Conservation (phyloP, 2,888 invertebrate genomes). For the Dusona sp. region DNA sequence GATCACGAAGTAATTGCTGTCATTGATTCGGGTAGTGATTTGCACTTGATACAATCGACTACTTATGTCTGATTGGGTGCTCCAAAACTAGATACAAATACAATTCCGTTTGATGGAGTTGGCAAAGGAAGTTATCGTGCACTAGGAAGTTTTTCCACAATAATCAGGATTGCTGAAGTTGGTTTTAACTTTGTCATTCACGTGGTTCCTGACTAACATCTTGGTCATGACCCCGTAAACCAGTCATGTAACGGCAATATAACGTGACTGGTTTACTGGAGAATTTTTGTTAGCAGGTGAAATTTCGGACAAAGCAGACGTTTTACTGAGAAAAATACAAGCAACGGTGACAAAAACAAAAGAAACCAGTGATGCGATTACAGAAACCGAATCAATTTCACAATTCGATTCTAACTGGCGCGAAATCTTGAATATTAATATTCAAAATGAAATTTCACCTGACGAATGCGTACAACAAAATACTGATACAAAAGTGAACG, state of each 20-base stretch:
- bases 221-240: no score
- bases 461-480: neutral
- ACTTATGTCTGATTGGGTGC: slow-evolving; percentile 39
- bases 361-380: neutral
- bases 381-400: neutral
- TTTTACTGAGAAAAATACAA: neutral
- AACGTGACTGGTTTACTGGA: no score
- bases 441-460: neutral
- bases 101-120: slow-evolving; percentile 3
- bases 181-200: neutral
- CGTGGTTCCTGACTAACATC: slow-evolving; percentile 17
- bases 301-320: slow-evolving; percentile 2
- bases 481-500: neutral
- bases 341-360: neutral
- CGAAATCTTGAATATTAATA: slow-evolving; percentile 10
- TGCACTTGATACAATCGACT: slow-evolving; percentile 42
- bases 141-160: slow-evolving; percentile 24
- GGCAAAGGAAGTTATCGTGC: neutral
- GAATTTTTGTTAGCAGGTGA: slow-evolving; percentile 13
- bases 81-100: neutral
- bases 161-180: neutral
- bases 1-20: slow-evolving; percentile 49
- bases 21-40: slow-evolving; percentile 60
- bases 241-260: no score
- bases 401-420: neutral